phyloP scores from a whole-genome alignment of 2,888 invertebrate genomes.

The Acanthosepion esculentum region DNA sequence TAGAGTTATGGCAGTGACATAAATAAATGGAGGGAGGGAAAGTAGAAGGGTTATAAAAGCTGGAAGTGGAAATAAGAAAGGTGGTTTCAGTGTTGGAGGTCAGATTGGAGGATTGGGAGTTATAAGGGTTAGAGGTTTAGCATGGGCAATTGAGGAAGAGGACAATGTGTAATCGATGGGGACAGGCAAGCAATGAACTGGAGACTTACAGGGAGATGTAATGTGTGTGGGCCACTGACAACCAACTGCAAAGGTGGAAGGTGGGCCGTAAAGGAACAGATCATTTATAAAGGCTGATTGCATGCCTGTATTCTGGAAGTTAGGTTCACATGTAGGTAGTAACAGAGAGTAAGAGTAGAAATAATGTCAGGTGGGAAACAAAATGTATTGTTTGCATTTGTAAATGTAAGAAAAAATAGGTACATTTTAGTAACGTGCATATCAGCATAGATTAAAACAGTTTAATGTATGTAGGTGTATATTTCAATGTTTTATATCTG shows the following conservation, averaged over 20 bases:
- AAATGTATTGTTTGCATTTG: neutral
- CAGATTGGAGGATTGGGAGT: slow-evolving; percentile 20
- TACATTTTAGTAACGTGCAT: neutral
- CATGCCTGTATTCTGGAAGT: neutral
- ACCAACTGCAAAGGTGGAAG: slow-evolving; percentile 22
- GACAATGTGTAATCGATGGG: slow-evolving; percentile 22
- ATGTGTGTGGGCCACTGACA: neutral
- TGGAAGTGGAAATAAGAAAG: neutral
- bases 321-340: neutral
- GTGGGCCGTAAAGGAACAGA: neutral
- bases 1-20: neutral
- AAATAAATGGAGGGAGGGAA: neutral
- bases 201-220: neutral
- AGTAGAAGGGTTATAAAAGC: neutral
- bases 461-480: no score
- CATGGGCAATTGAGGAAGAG: neutral
- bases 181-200: neutral
- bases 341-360: neutral
- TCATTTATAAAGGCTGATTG: slow-evolving; percentile 20
- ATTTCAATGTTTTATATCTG: no score
- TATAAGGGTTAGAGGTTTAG: neutral
- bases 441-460: neutral
- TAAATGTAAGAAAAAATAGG: neutral
- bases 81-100: neutral
- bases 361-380: neutral